Conservation (phyloP, 37 sponge, comb jelly and placozoan genomes). For the Spongilla lacustris region DNA sequence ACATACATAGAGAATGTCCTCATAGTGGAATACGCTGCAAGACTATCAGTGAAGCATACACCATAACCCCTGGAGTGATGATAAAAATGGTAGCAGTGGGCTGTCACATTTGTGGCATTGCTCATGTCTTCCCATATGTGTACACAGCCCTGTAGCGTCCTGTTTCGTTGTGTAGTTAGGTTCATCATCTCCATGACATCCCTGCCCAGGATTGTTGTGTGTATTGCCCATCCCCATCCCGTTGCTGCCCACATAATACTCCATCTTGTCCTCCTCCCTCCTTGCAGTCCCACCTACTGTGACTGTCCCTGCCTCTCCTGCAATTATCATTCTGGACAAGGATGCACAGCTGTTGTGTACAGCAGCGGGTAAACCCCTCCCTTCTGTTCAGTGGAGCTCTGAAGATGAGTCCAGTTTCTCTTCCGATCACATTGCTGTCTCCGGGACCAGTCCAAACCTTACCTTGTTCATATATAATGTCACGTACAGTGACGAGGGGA, state of each 20-base stretch:
- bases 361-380: constrained; percentile 32
- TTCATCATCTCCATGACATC: background rate
- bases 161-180: no score
- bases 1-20: no score
- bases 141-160: no score
- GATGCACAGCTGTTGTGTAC: constrained; percentile 14
- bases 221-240: background rate
- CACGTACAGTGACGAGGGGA: background rate
- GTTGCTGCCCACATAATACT: no score
- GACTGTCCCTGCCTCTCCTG: background rate
- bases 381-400: constrained; percentile 15
- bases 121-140: no score
- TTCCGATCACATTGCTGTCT: background rate
- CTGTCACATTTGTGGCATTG: no score
- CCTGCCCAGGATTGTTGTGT: background rate
- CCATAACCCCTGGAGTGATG: no score
- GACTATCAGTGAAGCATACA: no score
- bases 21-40: no score
- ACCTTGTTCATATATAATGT: background rate
- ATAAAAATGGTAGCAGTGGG: no score
- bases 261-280: background rate
- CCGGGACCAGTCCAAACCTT: background rate
- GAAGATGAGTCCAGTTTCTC: background rate
- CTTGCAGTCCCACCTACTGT: constrained; percentile 47
- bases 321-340: constrained; percentile 4